phyloP scores from a whole-genome alignment of 1,140 invertebrate genomes.

The Lordiphosa collinella region DNA sequence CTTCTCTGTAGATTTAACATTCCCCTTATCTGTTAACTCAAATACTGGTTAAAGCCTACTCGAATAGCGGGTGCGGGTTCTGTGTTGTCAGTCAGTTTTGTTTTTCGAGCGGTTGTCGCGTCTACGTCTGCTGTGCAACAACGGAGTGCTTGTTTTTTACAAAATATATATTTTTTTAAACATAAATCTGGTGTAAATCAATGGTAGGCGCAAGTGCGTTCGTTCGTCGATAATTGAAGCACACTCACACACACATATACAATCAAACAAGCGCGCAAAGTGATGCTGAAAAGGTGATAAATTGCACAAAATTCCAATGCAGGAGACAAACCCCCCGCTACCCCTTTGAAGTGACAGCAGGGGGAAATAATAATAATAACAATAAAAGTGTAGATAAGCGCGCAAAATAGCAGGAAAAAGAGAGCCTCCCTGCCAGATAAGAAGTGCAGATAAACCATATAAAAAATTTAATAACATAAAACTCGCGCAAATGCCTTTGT shows the following conservation, averaged over 20 bases:
- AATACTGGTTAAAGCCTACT: not conserved
- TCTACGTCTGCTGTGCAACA: too few relatives aligned
- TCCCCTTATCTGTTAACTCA: too few relatives aligned
- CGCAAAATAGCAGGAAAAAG: slow-evolving; percentile 52
- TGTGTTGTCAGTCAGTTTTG: too few relatives aligned
- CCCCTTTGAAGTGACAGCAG: slow-evolving; percentile 26
- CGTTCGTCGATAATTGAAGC: slow-evolving; percentile 1
- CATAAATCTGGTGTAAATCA: slow-evolving; percentile 25
- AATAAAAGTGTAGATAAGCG: slow-evolving; percentile 65
- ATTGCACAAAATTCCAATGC: slow-evolving; percentile 62
- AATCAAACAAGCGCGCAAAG: slow-evolving; percentile 17
- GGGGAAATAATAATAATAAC: slow-evolving; percentile 36
- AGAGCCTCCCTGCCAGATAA: slow-evolving; percentile 38
- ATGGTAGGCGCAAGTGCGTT: slow-evolving; percentile 23
- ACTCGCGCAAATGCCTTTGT: slow-evolving; percentile 28
- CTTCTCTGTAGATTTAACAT: too few relatives aligned
- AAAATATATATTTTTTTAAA: slow-evolving; percentile 25
- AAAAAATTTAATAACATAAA: slow-evolving; percentile 55
- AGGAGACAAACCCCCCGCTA: slow-evolving; percentile 30
- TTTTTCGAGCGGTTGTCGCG: too few relatives aligned
- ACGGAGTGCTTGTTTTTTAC: slow-evolving; percentile 21
- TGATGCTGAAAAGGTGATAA: slow-evolving; percentile 46
- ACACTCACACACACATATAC: not conserved
- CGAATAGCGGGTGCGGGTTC: too few relatives aligned
- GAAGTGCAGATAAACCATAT: slow-evolving; percentile 61